Percentiles rank a stretch among this genome's conserved stretches.
Conservation (phyloP, 1,140 invertebrate species). For the Drosophila navojoa region DNA sequence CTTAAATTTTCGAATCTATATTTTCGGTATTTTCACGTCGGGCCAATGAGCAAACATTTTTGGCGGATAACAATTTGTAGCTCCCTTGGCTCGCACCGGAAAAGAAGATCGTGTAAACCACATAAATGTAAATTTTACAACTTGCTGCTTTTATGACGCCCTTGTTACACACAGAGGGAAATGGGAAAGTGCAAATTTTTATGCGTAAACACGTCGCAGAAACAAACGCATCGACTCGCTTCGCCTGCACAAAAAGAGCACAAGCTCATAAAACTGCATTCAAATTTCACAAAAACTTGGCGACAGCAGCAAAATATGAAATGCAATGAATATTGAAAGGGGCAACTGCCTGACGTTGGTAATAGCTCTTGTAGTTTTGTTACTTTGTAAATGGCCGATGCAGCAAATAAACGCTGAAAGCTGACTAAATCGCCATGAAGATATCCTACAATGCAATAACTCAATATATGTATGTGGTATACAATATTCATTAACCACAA, state of each 20-base stretch:
- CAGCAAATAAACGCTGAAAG: conserved; percentile 12
- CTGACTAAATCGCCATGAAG: too few relatives aligned
- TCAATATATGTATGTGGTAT: too few relatives aligned
- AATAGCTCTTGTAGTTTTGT: conserved; percentile 4
- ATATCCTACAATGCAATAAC: background rate
- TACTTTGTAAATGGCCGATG: conserved; percentile 19
- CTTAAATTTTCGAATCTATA: conserved; percentile 38
- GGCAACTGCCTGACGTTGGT: conserved; percentile 26
- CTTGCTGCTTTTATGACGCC: conserved; percentile 36
- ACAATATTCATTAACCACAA: background rate
- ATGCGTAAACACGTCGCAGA: conserved; percentile 69
- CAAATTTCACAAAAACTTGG: conserved; percentile 60
- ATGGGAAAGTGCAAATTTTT: conserved; percentile 53
- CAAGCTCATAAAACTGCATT: conserved; percentile 67
- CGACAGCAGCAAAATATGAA: conserved; percentile 24
- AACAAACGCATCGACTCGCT: conserved; percentile 53
- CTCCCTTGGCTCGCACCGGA: conserved; percentile 18
- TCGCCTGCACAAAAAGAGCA: conserved; percentile 28
- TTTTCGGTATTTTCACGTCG: conserved; percentile 37
- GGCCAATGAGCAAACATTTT: background rate
- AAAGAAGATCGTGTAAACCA: conserved; percentile 36
- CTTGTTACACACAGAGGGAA: conserved; percentile 8
- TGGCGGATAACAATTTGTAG: conserved; percentile 32
- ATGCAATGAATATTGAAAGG: conserved; percentile 57
- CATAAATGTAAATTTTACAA: conserved; percentile 63